These are phyloP conservation scores for Cylloceria caligata DNA, from an alignment of 2,888 invertebrate genomes.

Conservation along the genomic window DNA sequence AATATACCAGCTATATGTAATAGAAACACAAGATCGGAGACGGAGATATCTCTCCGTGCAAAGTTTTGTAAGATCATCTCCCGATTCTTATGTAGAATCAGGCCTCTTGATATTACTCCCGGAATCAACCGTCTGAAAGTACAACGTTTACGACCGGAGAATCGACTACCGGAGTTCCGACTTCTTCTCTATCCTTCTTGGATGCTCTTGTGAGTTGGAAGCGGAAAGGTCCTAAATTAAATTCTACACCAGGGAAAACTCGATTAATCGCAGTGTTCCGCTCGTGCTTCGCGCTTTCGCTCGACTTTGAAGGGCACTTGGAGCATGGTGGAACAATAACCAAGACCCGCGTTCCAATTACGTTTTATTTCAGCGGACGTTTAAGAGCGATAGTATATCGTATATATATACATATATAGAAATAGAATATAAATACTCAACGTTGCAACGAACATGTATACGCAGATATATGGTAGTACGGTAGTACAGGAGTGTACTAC, in stretches of 20 bases:
- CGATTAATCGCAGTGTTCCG: slow-evolving; percentile 9
- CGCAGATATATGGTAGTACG: slow-evolving; percentile 21
- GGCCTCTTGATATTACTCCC: neutral
- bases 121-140: neutral
- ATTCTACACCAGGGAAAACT: slow-evolving; percentile 14
- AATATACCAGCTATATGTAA: no score
- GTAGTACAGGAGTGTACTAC: slow-evolving; percentile 2
- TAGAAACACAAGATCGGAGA: no score
- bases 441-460: neutral
- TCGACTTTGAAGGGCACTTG: slow-evolving; percentile 32
- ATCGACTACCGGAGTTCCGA: neutral
- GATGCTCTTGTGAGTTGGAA: neutral
- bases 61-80: neutral
- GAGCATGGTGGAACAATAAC: slow-evolving; percentile 32
- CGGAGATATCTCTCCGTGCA: no score
- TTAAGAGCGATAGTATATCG: neutral
- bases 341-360: slow-evolving; percentile 29
- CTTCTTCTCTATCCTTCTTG: slow-evolving; percentile 8
- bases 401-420: neutral
- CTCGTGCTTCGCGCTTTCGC: neutral
- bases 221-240: slow-evolving; percentile 1
- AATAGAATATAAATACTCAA: neutral
- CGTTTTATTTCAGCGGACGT: slow-evolving; percentile 28
- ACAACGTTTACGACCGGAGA: slow-evolving; percentile 7
- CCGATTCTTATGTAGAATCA: neutral